phyloP scores from a whole-genome alignment of 2,888 invertebrate genomes.

The Cyaniris semiargus region DNA sequence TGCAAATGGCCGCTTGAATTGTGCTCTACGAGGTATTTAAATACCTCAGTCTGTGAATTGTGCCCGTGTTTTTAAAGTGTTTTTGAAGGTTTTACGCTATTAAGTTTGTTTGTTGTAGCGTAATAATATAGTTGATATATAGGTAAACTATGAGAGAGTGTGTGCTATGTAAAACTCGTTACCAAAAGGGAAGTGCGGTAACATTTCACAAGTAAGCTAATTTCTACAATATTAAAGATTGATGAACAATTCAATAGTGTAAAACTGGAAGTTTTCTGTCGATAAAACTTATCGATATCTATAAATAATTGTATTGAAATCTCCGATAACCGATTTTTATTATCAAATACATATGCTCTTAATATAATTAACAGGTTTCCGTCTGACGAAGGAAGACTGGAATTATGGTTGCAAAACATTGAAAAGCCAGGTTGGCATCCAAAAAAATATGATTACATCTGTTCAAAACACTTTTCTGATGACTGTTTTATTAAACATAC shows the following conservation, averaged over 20 bases:
- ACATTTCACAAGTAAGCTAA: neutral
- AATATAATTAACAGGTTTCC: neutral
- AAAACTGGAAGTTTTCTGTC: neutral
- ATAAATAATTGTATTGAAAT: neutral
- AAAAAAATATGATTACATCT: slow-evolving; percentile 4
- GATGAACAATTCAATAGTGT: neutral
- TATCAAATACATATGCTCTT: neutral
- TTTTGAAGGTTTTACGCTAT: too few species aligned
- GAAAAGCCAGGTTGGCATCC: slow-evolving; percentile 8
- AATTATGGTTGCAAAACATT: neutral
- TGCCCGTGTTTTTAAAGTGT: too few species aligned
- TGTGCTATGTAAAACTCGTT: neutral
- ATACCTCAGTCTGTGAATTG: too few species aligned
- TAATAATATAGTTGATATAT: neutral
- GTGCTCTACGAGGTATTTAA: too few species aligned
- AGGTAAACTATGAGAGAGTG: neutral
- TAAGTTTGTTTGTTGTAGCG: neutral
- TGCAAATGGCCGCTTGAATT: too few species aligned
- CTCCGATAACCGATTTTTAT: neutral
- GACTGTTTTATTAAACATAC: neutral
- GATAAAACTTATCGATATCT: neutral
- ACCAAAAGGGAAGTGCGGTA: slow-evolving; percentile 8
- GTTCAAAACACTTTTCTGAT: slow-evolving; percentile 8
- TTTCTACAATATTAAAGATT: neutral
- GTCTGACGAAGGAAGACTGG: neutral